Evolutionary conservation across 92 coral and sea anemone species (phyloP), one percentile per base, ranked within the genome.

Genomic region (Epizoanthus scotinus): DNA sequence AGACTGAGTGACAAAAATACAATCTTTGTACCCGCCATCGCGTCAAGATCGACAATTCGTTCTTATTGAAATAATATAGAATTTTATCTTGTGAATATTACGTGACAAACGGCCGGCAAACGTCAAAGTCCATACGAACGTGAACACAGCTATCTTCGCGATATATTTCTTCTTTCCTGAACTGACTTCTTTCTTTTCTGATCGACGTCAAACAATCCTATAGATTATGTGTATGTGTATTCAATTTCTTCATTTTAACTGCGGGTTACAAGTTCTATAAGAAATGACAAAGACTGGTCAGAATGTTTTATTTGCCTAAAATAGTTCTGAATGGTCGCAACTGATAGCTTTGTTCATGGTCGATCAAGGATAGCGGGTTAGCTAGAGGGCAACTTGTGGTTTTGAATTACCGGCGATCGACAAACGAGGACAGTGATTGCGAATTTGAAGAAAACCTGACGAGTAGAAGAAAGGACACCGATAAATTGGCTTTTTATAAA

Each of bases 371-470:
- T 31, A 42, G 56, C 81, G 22, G 67, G 34, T 40, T n/a, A 29
- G 68, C 81, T 75, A 3, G 25, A 58, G 67, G 81, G 67, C 66
- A 75, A 38, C 6, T 59, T 59, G 81, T 18, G 81, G 68, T 75
- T 75, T 59, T 75, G 68, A 57, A 38, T 38, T 18, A 40, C 67
- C 40, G 68, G 38, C 55, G 34, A 58, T 55, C 31, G 54, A 58
- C 61, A 59, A 34, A 18, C 27, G 26, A 75, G 28, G 61, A 55
- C 68, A 36, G 81, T 14, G 34, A 47, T 47, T 47, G 14, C 1
- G 52, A 34, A 34, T 59, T 38, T 15, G 18, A 50, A 34, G 13
- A 53, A 59, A 64, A 29, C 40, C 42, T 17, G 22, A 29, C 70
- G n/a, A 63, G 21, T 64, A 29, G 21, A 47, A 29, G 42, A 64